phyloP scores from a whole-genome alignment of 1,140 invertebrate genomes.

The Agraylea sexmaculata region DNA sequence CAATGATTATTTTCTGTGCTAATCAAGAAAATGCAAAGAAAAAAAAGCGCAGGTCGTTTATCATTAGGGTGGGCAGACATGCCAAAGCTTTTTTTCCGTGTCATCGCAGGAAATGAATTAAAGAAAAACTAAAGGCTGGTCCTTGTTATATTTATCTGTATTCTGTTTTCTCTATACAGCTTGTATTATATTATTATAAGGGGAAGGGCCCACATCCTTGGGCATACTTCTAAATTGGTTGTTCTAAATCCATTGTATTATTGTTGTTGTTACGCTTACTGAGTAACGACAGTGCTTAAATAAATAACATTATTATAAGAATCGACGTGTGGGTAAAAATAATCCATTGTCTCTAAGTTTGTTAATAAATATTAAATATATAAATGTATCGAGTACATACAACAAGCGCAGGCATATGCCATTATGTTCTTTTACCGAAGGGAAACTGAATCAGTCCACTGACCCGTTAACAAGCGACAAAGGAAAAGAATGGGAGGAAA shows the following conservation, averaged over 20 bases:
- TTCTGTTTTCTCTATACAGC: slow-evolving; percentile 3
- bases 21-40: too few species aligned
- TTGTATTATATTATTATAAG: slow-evolving; percentile 10
- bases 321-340: too few species aligned
- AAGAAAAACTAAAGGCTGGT: slow-evolving; percentile 9
- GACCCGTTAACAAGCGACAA: slow-evolving; percentile 12
- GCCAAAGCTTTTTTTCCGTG: not conserved
- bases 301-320: not conserved
- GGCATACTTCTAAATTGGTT: slow-evolving; percentile 22
- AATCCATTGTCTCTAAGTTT: too few species aligned
- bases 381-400: too few species aligned
- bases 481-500: slow-evolving; percentile 11
- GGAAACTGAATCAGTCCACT: slow-evolving; percentile 9
- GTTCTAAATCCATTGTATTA: slow-evolving; percentile 21
- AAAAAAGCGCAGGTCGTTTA: not conserved
- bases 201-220: slow-evolving; percentile 14
- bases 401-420: slow-evolving; percentile 7
- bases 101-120: slow-evolving; percentile 7
- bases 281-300: slow-evolving; percentile 10
- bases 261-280: slow-evolving; percentile 12
- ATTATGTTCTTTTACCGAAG: not conserved
- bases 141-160: slow-evolving; percentile 10
- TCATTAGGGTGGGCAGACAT: slow-evolving; percentile 1
- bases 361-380: too few species aligned
- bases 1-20: too few species aligned